Evolutionary conservation across 1,140 invertebrate genomes (phyloP).

Genomic region (Vanessa tameamea): DNA sequence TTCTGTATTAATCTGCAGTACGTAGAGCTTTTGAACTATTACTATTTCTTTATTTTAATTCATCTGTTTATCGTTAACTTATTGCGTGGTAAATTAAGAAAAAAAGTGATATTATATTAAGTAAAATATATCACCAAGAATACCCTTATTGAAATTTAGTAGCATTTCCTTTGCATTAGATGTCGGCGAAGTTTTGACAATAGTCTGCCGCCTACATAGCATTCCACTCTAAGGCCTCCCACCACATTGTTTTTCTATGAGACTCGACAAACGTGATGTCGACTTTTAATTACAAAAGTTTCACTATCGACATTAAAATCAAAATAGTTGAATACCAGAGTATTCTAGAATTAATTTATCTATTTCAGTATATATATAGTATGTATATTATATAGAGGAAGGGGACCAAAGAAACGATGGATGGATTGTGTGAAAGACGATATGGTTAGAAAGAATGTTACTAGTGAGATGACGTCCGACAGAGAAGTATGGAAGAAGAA

Average conservation of each 20-base stretch:
- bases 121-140: too few relatives aligned
- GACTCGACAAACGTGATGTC: slow-evolving; percentile 10
- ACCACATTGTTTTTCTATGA: slow-evolving; percentile 19
- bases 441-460: too few relatives aligned
- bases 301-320: not conserved
- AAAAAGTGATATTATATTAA: too few relatives aligned
- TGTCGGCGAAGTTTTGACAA: slow-evolving; percentile 26
- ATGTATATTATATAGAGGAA: not conserved
- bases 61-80: too few relatives aligned
- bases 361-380: not conserved
- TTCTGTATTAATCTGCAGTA: too few relatives aligned
- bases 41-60: too few relatives aligned
- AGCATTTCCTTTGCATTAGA: not conserved
- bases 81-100: too few relatives aligned
- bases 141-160: slow-evolving; percentile 1
- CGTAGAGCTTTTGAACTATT: too few relatives aligned
- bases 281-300: slow-evolving; percentile 9
- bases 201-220: slow-evolving; percentile 18
- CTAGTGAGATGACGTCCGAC: too few relatives aligned
- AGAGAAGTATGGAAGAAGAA: too few relatives aligned
- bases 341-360: not conserved
- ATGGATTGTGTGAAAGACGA: too few relatives aligned
- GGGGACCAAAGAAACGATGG: too few relatives aligned
- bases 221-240: slow-evolving; percentile 23
- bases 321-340: not conserved